phyloP scores from a whole-genome alignment of 2,797 vertebrate genomes.

The Artibeus jamaicensis region DNA sequence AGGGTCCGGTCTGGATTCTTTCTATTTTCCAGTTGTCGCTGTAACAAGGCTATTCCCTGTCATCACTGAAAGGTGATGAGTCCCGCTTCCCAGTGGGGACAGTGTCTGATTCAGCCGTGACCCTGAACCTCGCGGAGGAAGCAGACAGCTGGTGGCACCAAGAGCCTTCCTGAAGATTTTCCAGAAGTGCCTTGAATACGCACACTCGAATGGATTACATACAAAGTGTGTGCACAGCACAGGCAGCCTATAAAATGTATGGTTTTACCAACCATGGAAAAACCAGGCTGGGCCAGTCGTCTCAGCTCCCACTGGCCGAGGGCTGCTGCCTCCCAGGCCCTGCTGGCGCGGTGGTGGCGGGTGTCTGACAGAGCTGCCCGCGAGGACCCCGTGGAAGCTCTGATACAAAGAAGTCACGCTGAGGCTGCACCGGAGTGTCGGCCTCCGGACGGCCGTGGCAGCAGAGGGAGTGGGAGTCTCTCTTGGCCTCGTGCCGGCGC shows the following conservation, averaged over 20 bases:
- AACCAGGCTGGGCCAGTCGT: background rate
- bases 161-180: background rate
- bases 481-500: background rate
- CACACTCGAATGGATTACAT: background rate
- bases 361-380: background rate
- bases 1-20: background rate
- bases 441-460: accelerated
- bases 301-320: background rate
- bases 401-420: background rate
- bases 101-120: background rate
- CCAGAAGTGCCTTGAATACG: background rate
- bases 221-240: too few relatives aligned
- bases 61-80: background rate
- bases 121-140: background rate
- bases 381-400: too few relatives aligned
- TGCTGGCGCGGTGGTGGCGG: background rate
- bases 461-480: background rate
- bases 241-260: accelerated
- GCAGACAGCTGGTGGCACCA: background rate
- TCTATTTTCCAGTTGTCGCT: accelerated
- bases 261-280: background rate
- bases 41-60: too few relatives aligned
- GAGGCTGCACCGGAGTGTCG: background rate
- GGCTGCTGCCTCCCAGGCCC: background rate
- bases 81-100: background rate